Evolutionary conservation across 1,140 invertebrate species (phyloP), one percentile per base, ranked within the genome.

Genomic region (Bradynema listronoti): DNA sequence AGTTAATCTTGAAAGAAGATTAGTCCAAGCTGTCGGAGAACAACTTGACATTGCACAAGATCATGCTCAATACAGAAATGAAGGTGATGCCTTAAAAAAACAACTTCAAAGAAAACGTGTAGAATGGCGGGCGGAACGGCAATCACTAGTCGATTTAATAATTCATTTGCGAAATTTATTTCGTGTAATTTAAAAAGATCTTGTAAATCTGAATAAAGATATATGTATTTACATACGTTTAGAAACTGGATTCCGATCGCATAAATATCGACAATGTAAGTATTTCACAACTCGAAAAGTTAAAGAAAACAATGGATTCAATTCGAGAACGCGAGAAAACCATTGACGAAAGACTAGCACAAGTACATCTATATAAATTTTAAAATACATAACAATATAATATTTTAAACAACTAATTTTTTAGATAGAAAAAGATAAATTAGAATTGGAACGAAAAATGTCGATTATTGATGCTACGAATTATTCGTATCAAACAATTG

Each of bases 1-100:
- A 73, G 34, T 49, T 7, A 69, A 69, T 49, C 71, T 69, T 47
- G 69, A 69, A 58, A 36, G 63, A 3, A 39, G 67, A 11, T 69
- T 71, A 25, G 27, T 69, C 1, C 69, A 72, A 50, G 67, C 62
- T 5, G 22, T 69, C 14, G 42, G 64, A 22, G 67, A 69, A 30
- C 46, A 73, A 41, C 34, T 58, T 19, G 67, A 69, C 39, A 22
- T 54, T 3, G 52, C 47, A 0, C 54, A 69, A 36, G 67, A 72
- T 33, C 54, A 63, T n/a, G 29, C 51, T 16, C 25, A 36, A 19
- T 41, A 42, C 7, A 43, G 60, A n/a, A 29, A 42, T 14, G 63
- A 69, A 32, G 32, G 71, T 32, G 29, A 41, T 41, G 45, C 43
- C 11, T n/a, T 59, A 5, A 33, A 45, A 56, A 49, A 47, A 14